These are phyloP conservation scores for Equus przewalskii DNA, from an alignment of 2,113 vertebrate genomes.

Conservation along the genomic window DNA sequence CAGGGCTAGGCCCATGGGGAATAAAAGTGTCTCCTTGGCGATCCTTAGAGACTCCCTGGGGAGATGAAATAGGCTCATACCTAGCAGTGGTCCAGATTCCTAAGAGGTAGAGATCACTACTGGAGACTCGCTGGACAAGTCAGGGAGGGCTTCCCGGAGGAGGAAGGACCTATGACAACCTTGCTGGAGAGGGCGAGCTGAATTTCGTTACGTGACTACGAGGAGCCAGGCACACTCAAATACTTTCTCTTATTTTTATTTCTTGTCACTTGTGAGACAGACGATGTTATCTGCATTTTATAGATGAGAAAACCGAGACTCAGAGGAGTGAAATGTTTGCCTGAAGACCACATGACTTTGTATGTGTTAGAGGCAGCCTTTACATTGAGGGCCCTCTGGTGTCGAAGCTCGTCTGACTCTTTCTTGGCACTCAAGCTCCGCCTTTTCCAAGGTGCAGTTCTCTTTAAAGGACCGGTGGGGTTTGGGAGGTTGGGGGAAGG, in stretches of 20 bases:
- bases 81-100: background rate
- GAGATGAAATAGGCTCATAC: background rate
- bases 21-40: background rate
- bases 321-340: background rate
- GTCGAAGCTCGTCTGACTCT: background rate
- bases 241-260: background rate
- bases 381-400: background rate
- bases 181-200: background rate
- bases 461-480: background rate
- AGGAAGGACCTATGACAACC: background rate
- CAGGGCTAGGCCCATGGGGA: background rate
- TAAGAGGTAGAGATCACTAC: background rate
- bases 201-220: background rate
- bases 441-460: background rate
- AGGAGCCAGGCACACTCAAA: background rate
- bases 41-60: background rate
- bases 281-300: background rate
- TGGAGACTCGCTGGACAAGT: background rate
- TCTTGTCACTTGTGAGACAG: background rate
- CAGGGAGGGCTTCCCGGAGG: conserved; percentile 53
- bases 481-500: background rate
- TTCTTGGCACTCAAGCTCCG: background rate
- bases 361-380: background rate
- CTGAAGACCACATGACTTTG: background rate
- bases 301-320: background rate